Evolutionary conservation across 2,888 invertebrate species (phyloP).

Genomic region (Parasteatoda lunata): DNA sequence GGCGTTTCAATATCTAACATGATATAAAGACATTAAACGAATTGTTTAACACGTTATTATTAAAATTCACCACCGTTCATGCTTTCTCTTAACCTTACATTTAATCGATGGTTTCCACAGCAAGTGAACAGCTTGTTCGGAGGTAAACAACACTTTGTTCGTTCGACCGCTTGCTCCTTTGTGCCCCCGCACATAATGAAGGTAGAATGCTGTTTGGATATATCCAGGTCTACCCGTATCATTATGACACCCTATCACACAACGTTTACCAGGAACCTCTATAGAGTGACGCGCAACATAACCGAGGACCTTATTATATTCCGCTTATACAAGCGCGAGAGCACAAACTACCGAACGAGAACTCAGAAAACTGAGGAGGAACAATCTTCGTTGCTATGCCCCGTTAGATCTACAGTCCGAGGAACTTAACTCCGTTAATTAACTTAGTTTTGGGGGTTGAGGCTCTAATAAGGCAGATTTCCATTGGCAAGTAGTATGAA

Average conservation of each 20-base stretch:
- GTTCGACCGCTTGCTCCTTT: conserved; percentile 23
- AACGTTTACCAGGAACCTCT: conserved; percentile 37
- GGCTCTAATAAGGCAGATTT: conserved; percentile 62
- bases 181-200: conserved; percentile 1
- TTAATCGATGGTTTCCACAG: background rate
- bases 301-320: conserved; percentile 53
- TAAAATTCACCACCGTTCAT: too few species aligned
- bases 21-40: too few species aligned
- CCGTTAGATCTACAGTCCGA: conserved; percentile 57
- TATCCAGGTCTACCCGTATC: conserved; percentile 33
- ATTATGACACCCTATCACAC: conserved; percentile 44
- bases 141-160: conserved; percentile 23
- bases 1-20: too few species aligned
- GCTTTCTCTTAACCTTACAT: too few species aligned
- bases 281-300: conserved; percentile 6
- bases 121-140: conserved; percentile 29
- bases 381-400: conserved; percentile 57
- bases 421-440: conserved; percentile 60
- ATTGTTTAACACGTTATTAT: too few species aligned
- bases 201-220: background rate
- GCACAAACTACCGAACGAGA: conserved; percentile 7
- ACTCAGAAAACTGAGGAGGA: conserved; percentile 7
- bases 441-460: conserved; percentile 61
- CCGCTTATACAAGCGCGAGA: conserved; percentile 56
- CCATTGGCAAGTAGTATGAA: conserved; percentile 18